phyloP scores from a whole-genome alignment of 1,140 invertebrate genomes.

The Drosophila carrolli region DNA sequence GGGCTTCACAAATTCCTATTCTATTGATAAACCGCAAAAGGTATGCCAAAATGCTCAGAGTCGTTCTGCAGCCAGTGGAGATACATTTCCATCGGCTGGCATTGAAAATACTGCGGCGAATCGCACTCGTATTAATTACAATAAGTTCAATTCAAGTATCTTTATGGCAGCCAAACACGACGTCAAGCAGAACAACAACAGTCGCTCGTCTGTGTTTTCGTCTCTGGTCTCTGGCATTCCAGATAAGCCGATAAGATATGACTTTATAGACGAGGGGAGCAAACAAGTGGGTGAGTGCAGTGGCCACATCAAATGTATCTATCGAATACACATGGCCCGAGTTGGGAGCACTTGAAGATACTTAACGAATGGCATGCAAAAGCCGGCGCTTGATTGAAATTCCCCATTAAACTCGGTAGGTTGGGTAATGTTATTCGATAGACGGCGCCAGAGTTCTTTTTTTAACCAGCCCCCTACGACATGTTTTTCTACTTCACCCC shows the following conservation, averaged over 20 bases:
- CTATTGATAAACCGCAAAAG: conserved; percentile 69
- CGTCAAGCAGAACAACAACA: conserved; percentile 34
- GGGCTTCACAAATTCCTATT: conserved; percentile 52
- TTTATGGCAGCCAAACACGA: conserved; percentile 40
- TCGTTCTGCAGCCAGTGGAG: background rate
- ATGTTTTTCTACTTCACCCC: conserved; percentile 14
- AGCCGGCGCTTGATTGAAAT: conserved; percentile 50
- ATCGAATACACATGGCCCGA: conserved; percentile 42
- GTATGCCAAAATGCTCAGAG: conserved; percentile 8
- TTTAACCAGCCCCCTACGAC: conserved; percentile 6
- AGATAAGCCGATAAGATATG: conserved; percentile 73
- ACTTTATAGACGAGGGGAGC: conserved; percentile 19
- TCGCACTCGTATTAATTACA: conserved; percentile 68
- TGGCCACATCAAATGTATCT: conserved; percentile 39
- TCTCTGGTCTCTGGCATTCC: conserved; percentile 57
- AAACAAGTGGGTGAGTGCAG: conserved; percentile 19
- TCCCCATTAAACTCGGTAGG: conserved; percentile 35
- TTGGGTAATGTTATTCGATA: conserved; percentile 12
- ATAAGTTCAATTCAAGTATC: conserved; percentile 68
- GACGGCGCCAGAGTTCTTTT: conserved; percentile 59
- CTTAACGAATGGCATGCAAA: conserved; percentile 28
- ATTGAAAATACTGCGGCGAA: conserved; percentile 34
- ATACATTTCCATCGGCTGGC: conserved; percentile 56
- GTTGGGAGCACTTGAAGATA: conserved; percentile 41
- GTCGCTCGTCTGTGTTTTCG: conserved; percentile 39